A percentile compares a stretch with the other conserved stretches of the same genome.
These are phyloP conservation scores for Upupa epops DNA, from an alignment of 2,113 vertebrate genomes.

Conservation along the genomic window DNA sequence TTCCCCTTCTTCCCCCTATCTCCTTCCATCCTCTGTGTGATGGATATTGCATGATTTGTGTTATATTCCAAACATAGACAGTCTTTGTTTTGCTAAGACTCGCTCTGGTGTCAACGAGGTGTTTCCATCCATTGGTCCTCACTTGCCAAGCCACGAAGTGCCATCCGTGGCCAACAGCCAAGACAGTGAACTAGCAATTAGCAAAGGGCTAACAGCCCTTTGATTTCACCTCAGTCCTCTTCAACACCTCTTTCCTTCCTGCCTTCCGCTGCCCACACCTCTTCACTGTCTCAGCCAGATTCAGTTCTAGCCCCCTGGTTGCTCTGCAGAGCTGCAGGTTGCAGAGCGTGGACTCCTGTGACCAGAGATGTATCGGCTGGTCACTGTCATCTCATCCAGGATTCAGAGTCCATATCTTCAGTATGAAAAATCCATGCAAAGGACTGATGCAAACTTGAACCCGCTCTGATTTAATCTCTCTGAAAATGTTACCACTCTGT, in stretches of 20 bases:
- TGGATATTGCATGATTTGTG: neutral
- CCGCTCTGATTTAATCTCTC: neutral
- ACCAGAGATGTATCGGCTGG: neutral
- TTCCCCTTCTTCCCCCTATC: neutral
- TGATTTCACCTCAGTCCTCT: neutral
- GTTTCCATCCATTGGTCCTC: neutral
- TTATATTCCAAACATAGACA: neutral
- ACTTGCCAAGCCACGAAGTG: accelerated
- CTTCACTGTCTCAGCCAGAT: neutral
- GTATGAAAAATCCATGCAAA: neutral
- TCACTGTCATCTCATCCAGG: neutral
- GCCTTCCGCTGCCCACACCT: neutral
- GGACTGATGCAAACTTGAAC: neutral
- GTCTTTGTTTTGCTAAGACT: neutral
- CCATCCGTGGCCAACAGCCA: neutral
- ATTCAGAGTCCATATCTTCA: neutral
- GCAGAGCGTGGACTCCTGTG: accelerated
- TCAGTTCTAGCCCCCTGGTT: neutral
- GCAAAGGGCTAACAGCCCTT: neutral
- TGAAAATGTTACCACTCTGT: neutral
- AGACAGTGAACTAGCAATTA: neutral
- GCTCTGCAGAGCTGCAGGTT: neutral
- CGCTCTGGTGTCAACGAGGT: neutral
- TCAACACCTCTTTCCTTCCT: neutral
- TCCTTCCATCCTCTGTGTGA: neutral